Base-by-base conservation (phyloP, 2,888 invertebrate species). In the Habrosyne pyritoides region DNA sequence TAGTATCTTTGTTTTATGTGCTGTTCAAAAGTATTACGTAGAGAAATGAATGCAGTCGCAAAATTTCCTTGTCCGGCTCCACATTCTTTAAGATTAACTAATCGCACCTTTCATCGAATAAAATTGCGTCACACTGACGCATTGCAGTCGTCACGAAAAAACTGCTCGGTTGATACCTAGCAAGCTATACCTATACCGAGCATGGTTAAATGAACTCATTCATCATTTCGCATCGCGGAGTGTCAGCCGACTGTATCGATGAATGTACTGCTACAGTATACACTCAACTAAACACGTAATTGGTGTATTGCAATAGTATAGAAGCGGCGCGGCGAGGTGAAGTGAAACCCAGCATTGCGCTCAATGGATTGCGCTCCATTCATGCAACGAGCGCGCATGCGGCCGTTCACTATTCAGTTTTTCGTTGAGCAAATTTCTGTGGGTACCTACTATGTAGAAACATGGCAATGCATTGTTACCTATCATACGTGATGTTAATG, bases 341-440 rank as follows among this genome's bases (percentile, higher is more conserved):
- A 49, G 75, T 73, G 76, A 79, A 72, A 70, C 71, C 64, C 59
- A 56, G 67, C 67, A 63, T 64, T 71, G 72, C 70, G 68, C 67
- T 86, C 76, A 88, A 88, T 87, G 87, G 75, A 81, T 71, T 71
- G 75, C 72, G 76, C 70, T 76, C 80, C 89, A 89, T 89, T 89
- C 89, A 88, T 86, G 74, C 79, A 69, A 57, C 65, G 67, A 72
- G 68, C 75, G 76, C 76, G 80, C 79, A 79, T 70, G 71, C 79
- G 77, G 78, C 71, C 79, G 75, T 75, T 83, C 81, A 75, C 78
- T 71, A 71, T 71, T 67, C 71, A 64, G 69, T 76, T 77, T 79
- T 83, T 75, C 70, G 63, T 60, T 71, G 69, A 68, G 70, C 76
- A 64, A 72, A 70, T 66, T 63, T 64, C 59, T 64, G 63, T 63